A percentile compares a stretch with the other conserved stretches of the same genome.
Conservation (phyloP, 2,888 invertebrate genomes). For the Seira sanloemensis region DNA sequence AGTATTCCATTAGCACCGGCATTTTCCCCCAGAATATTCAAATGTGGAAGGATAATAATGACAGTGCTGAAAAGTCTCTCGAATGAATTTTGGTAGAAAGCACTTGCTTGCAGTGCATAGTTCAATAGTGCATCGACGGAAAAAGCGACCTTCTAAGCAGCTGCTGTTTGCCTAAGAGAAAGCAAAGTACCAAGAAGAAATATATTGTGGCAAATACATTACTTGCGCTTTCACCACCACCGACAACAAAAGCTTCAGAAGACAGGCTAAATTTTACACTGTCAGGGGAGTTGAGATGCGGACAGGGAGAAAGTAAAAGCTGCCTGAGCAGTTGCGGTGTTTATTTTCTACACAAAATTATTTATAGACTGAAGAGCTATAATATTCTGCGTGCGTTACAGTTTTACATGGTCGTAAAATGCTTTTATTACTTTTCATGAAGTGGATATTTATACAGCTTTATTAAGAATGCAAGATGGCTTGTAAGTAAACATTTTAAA, state of each 20-base stretch:
- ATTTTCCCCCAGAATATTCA: too few species aligned
- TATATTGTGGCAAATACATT: not conserved
- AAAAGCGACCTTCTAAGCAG: too few species aligned
- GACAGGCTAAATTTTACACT: conserved; percentile 43
- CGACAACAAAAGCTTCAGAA: not conserved
- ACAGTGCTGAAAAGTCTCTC: too few species aligned
- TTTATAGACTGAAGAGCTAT: conserved; percentile 16
- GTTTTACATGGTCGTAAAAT: not conserved
- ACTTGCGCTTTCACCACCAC: conserved; percentile 18
- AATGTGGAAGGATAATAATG: too few species aligned
- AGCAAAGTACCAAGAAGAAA: too few species aligned
- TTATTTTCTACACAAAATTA: conserved; percentile 25
- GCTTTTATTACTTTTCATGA: not conserved
- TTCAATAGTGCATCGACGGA: too few species aligned
- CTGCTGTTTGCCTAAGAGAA: too few species aligned
- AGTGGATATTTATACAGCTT: not conserved
- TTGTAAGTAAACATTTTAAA: too few species aligned
- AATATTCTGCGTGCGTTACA: not conserved
- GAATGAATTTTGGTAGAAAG: too few species aligned
- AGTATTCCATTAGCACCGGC: too few species aligned
- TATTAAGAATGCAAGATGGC: too few species aligned
- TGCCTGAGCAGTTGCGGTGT: not conserved
- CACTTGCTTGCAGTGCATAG: too few species aligned
- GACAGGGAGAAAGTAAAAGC: conserved; percentile 28
- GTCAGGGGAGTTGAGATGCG: conserved; percentile 30